These are phyloP conservation scores for Stigmatopora argus DNA, from an alignment of 2,113 vertebrate species.

Conservation along the genomic window DNA sequence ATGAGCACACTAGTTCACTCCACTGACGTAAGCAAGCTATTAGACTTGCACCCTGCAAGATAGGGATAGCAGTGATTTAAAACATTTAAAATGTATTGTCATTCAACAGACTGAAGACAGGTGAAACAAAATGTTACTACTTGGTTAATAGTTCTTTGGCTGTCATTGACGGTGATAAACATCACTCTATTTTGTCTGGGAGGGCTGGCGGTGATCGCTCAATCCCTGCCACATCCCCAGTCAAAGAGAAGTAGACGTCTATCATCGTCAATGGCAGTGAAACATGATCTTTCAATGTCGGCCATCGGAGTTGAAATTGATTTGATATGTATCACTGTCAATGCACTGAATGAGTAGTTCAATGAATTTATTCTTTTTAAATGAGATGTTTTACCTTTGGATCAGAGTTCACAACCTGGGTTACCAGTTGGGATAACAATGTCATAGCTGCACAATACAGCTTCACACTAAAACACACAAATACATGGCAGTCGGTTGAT, in stretches of 20 bases:
- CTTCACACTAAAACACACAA: conserved; percentile 75
- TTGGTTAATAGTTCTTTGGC: background rate
- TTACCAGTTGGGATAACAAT: conserved; percentile 77
- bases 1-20: conserved; percentile 72
- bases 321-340: too few relatives aligned
- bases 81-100: background rate
- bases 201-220: too few relatives aligned
- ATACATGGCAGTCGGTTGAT: background rate
- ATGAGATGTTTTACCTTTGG: conserved; percentile 38
- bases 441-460: conserved; percentile 79
- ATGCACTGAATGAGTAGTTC: background rate
- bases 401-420: conserved; percentile 58
- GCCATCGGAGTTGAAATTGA: too few relatives aligned
- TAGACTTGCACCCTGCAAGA: conserved; percentile 24
- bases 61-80: background rate
- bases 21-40: conserved; percentile 57
- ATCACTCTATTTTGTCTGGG: too few relatives aligned
- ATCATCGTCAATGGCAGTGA: too few relatives aligned
- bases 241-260: too few relatives aligned
- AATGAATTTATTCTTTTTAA: background rate
- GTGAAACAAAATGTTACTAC: too few relatives aligned
- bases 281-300: too few relatives aligned
- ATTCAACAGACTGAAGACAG: background rate
- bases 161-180: too few relatives aligned
- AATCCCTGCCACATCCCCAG: too few relatives aligned